Percentiles rank a stretch among this genome's conserved stretches.
phyloP scores from a whole-genome alignment of 1,140 invertebrate genomes.

The Drosophila carrolli region DNA sequence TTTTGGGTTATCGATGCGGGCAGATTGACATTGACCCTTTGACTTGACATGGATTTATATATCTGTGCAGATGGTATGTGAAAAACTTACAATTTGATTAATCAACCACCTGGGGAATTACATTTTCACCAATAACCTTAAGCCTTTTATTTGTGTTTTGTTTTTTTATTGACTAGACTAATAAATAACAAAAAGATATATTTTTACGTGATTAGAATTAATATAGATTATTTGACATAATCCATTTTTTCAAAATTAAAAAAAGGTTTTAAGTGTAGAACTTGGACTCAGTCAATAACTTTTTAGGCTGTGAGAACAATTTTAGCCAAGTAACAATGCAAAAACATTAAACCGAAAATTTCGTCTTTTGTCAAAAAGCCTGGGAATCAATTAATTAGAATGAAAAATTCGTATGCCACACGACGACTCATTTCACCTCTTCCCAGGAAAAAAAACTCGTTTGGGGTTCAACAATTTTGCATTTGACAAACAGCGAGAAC shows the following conservation, averaged over 20 bases:
- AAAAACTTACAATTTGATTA: conserved; percentile 23
- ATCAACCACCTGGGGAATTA: conserved; percentile 13
- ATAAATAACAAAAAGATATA: no score
- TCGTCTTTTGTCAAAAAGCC: background rate
- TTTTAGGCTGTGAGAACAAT: no score
- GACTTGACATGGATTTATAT: conserved; percentile 36
- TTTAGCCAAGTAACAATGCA: no score
- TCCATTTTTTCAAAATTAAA: no score
- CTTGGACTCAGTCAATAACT: no score
- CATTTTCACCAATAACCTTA: conserved; percentile 22
- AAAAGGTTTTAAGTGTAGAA: no score
- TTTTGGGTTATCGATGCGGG: conserved; percentile 20
- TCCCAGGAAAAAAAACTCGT: conserved; percentile 24
- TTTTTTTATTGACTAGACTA: no score
- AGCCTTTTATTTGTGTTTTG: background rate
- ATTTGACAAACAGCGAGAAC: conserved; percentile 23
- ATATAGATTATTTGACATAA: no score
- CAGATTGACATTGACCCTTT: conserved; percentile 63
- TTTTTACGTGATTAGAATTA: no score
- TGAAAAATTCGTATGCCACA: background rate
- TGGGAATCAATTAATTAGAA: background rate
- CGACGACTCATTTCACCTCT: conserved; percentile 6
- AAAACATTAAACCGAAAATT: background rate
- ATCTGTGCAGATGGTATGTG: background rate
- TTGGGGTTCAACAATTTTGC: conserved; percentile 43